A percentile compares a stretch with the other conserved stretches of the same genome.
These are phyloP conservation scores for Homarus americanus DNA, from an alignment of 1,140 invertebrate genomes.

Conservation along the genomic window DNA sequence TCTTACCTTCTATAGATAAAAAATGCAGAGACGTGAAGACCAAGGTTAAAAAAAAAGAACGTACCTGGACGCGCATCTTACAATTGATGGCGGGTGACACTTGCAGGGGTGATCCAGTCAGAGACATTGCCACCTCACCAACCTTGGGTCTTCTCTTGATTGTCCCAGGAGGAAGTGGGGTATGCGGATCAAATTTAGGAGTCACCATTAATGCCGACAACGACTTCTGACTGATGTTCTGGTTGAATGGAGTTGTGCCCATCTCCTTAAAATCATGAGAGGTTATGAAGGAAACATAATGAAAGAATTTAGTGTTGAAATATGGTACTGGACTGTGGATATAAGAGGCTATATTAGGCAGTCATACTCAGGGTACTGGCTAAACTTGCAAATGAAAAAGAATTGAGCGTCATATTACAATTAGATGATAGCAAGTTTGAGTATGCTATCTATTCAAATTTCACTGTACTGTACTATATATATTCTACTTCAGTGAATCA, in stretches of 20 bases:
- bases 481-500: no score
- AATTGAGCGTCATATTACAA: no score
- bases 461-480: no score
- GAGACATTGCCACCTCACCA: slow-evolving; percentile 55
- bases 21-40: not conserved
- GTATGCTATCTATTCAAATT: no score
- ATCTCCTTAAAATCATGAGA: not conserved
- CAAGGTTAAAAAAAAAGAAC: not conserved
- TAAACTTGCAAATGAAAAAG: no score
- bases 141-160: slow-evolving; percentile 37
- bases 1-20: not conserved
- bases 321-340: no score
- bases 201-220: slow-evolving; percentile 14
- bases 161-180: slow-evolving; percentile 48
- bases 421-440: no score
- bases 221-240: not conserved
- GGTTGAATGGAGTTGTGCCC: slow-evolving; percentile 19
- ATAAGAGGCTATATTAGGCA: no score
- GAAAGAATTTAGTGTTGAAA: no score
- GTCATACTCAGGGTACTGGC: no score
- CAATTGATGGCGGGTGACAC: slow-evolving; percentile 9
- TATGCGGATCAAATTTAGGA: slow-evolving; percentile 54
- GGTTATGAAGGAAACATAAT: no score
- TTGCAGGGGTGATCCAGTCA: slow-evolving; percentile 48
- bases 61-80: slow-evolving; percentile 5